Evolutionary conservation across 2,888 invertebrate species (phyloP).

Genomic region (Pandemis cinnamomeana): DNA sequence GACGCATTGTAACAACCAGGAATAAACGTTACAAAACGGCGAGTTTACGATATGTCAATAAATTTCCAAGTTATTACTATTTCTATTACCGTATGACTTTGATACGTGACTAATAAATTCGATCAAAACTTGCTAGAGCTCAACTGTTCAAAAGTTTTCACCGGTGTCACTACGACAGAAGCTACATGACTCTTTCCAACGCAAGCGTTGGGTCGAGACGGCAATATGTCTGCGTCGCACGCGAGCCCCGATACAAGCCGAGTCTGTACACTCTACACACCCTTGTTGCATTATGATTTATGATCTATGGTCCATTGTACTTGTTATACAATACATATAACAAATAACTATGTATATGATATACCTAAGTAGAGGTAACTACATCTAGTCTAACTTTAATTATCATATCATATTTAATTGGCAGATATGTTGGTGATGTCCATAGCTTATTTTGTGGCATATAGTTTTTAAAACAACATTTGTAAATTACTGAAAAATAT

Average conservation of each 20-base stretch:
- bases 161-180: too few relatives aligned
- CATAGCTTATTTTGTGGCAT: constrained; percentile 39
- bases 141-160: too few relatives aligned
- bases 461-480: constrained; percentile 40
- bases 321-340: constrained; percentile 48
- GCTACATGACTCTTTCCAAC: too few relatives aligned
- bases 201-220: too few relatives aligned
- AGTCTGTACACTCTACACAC: neutral
- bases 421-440: constrained; percentile 63
- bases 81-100: too few relatives aligned
- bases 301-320: constrained; percentile 52
- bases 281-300: constrained; percentile 32
- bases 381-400: constrained; percentile 55
- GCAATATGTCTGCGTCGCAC: neutral
- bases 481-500: constrained; percentile 41
- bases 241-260: constrained; percentile 12
- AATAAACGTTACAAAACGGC: neutral
- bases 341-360: constrained; percentile 47
- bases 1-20: neutral
- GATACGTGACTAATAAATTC: too few relatives aligned
- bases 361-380: constrained; percentile 60
- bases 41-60: neutral
- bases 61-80: neutral
- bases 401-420: constrained; percentile 52
- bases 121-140: too few relatives aligned